Base-by-base conservation (phyloP, 2,113 vertebrate genomes). In the Poeciliopsis occidentalis region DNA sequence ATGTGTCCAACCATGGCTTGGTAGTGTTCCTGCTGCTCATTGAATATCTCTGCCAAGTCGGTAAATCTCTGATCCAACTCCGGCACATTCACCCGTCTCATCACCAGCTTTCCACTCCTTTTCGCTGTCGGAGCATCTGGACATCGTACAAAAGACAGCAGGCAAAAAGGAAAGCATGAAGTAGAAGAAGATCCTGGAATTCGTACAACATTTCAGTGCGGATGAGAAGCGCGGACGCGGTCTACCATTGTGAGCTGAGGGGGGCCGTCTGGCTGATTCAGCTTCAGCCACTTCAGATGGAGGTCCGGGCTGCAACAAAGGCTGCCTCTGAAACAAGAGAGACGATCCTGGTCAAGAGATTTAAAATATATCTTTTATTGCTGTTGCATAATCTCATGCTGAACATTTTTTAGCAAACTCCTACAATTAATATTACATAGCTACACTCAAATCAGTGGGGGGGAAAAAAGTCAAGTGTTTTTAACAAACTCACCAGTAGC, bases 21-120 rank as follows among this genome's bases (percentile, higher is more conserved):
- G 22, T 93, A 91, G 51, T 85, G 31, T 0, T 83, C 71, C 2
- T 94, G 94, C 83, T 95, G 92, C 75, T 93, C 70, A 12, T 93
- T 94, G 69, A 95, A 95, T 4, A 80, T 81, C 26, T 87, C 84
- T 0, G 93, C 67, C 27, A 91, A 71, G 2, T 90, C 88, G 0
- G 54, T 68, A 82, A 95, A 95, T 24, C 79, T 60, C 67, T 34
- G 65, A 76, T 94, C 92, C 4, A 94, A 22, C 63, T 92, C 85
- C 17, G 8, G 8, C 12, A 92, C 84, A 0, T 90, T 84, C 0
- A 95, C 88, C 22, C 89, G 76, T 73, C 92, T 94, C 73, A 91
- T 69, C 1, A 15, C 44, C 71, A 94, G 73, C 60, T 51, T 83
- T 68, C 87, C 89, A 1, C 57, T 87, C 44, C 75, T 74, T 54